Base-by-base conservation (phyloP, 2,113 vertebrate species). In the Entelurus aequoreus region DNA sequence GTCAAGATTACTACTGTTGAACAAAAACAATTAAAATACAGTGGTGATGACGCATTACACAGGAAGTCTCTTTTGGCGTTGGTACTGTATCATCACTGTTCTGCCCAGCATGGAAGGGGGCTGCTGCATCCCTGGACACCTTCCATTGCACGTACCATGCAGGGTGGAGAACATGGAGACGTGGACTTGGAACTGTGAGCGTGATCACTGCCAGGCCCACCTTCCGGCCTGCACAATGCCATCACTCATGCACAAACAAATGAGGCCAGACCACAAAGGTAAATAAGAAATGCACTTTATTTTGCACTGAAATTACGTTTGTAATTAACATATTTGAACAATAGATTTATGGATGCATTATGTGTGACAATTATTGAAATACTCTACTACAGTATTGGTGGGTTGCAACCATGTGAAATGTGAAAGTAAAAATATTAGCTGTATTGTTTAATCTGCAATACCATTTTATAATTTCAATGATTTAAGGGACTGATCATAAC, bases 291-390 rank as follows among this genome's bases (percentile, higher is more conserved):
- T 38, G 36, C 15, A 8, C 52, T 14, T 28, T 36, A 55, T 42
- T 51, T 44, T 63, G 28, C 48, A 57, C 0, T 44, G 54, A 68
- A 65, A 72, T 54, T 49, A n/a, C n/a, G n/a, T n/a, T n/a, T n/a
- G n/a, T n/a, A 57, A 71, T 28, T 19, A 19, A 35, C n/a, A 6
- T 9, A 57, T 16, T 36, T 3, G 21, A 52, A 10, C 8, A 40
- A 56, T 40, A 8, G 6, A 40, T 40, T 40, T 40, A 3, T 40
- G 38, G 38, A 40, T 40, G 38, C 38, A 40, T 8, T 40, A 4
- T 28, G 38, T 40, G 6, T 40, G 8, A 8, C 38, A 40, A 40
- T 8, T 40, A 40, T 8, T 40, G 38, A 40, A 40, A 40, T 42
- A 9, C 40, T 42, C 8, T 42, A 42, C 40, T 42, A 42, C 40